phyloP scores from a whole-genome alignment of 2,888 invertebrate genomes.

The Dynastes tityus region DNA sequence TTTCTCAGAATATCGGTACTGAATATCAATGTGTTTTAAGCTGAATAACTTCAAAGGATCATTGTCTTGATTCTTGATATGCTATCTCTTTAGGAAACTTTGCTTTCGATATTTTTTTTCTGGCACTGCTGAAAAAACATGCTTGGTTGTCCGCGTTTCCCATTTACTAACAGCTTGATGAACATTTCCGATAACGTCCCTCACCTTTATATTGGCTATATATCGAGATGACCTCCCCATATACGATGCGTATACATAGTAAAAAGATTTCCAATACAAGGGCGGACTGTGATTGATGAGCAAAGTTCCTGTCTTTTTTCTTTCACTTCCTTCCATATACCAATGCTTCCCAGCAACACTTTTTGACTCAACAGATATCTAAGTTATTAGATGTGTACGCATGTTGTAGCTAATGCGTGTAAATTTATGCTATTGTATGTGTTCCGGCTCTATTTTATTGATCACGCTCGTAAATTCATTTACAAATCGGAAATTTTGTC shows the following conservation, averaged over 20 bases:
- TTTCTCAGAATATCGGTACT: too few species aligned
- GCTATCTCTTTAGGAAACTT: too few species aligned
- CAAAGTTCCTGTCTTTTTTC: slow-evolving; percentile 15
- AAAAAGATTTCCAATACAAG: slow-evolving; percentile 42
- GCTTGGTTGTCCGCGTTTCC: too few species aligned
- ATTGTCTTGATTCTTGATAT: too few species aligned
- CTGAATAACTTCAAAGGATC: too few species aligned
- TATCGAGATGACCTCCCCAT: slow-evolving; percentile 3
- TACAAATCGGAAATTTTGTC: too few species aligned
- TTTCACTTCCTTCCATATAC: slow-evolving; percentile 28
- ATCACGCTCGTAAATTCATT: background rate
- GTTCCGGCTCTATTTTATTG: background rate
- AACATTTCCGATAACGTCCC: slow-evolving; percentile 1
- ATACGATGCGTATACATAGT: background rate
- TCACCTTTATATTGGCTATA: slow-evolving; percentile 8
- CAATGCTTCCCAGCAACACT: slow-evolving; percentile 16
- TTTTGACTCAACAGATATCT: slow-evolving; percentile 5
- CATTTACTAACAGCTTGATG: slow-evolving; percentile 10
- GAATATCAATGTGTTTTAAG: too few species aligned
- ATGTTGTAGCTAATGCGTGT: background rate
- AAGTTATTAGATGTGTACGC: background rate
- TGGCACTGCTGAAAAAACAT: too few species aligned
- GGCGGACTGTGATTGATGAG: slow-evolving; percentile 39
- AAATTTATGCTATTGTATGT: background rate
- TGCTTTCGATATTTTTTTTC: too few species aligned